Evolutionary conservation across 2,113 vertebrate genomes (phyloP), one percentile per base, ranked within the genome.

Genomic region (Progne subis): DNA sequence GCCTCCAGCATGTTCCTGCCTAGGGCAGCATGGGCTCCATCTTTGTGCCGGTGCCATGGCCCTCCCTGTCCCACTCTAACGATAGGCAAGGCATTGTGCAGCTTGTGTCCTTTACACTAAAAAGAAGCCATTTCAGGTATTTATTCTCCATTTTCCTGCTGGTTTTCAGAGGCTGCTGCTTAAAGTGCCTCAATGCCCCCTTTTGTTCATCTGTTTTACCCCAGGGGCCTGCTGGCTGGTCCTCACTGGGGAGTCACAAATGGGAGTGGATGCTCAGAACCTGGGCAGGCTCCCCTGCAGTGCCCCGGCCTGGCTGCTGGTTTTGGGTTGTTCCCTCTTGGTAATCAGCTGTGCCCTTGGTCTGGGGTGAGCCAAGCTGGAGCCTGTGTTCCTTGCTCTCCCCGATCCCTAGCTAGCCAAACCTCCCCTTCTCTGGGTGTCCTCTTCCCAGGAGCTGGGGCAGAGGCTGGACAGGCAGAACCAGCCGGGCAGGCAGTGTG

Each of bases 41-140:
- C 65, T 2, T 0, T 4, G 4, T 88, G 65, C 68, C 1, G 1
- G 23, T 0, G 0, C 64, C 14, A 1, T 1, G 1, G 72, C 32
- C 39, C 9, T 63, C 39, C n/a, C 26, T 6, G 1, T 79, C 57
- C 13, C 0, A 0, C 49, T 69, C 11, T 1, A 24, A 56, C 25
- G 11, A 46, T 29, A 70, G 17, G 3, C 49, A 44, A 32, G 8
- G 2, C 2, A 0, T 70, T 67, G 16, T 76, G 8, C 18, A 23
- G 19, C 18, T 88, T 64, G 29, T 26, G 18, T 88, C 59, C 47
- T 83, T 82, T n/a, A 41, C 0, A 0, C 18, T 65, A 16, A 39
- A 81, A 86, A 87, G 26, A n/a, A 90, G 31, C 80, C 59, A 39
- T 90, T 84, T 82, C 29, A 37, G 55, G 60, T 57, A 39, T 92